phyloP scores from a whole-genome alignment of 2,113 vertebrate genomes.

The Thryonomys swinderianus region DNA sequence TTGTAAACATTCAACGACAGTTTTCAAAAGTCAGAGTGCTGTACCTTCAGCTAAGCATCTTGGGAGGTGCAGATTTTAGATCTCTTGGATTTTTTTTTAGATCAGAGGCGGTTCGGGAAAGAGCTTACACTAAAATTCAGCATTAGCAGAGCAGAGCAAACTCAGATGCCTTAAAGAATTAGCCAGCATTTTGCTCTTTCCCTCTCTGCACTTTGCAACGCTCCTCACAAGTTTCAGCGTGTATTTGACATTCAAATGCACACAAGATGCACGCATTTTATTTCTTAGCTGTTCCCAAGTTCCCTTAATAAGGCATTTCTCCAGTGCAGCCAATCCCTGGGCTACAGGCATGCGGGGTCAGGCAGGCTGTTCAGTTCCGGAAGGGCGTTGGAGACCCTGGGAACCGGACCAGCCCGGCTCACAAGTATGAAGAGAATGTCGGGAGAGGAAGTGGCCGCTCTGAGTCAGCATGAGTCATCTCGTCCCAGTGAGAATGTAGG shows the following conservation, averaged over 20 bases:
- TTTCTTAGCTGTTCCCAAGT: not conserved
- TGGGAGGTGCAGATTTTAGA: not conserved
- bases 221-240: not conserved
- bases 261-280: fast-evolving
- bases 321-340: not conserved
- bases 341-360: not conserved
- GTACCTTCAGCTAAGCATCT: not conserved
- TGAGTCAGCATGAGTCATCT: constrained; percentile 87
- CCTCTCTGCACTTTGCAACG: not conserved
- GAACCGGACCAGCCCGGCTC: constrained; percentile 87
- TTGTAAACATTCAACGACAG: not conserved
- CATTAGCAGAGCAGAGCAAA: not conserved
- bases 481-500: constrained; percentile 80
- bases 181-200: not conserved
- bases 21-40: not conserved
- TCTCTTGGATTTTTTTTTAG: not conserved
- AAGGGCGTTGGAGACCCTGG: constrained; percentile 85
- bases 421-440: constrained; percentile 87
- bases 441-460: constrained; percentile 86
- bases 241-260: not conserved
- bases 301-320: constrained; percentile 42
- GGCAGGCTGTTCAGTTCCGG: constrained; percentile 80
- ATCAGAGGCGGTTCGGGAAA: not conserved
- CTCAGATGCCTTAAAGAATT: not conserved
- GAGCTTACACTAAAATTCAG: not conserved